Percentiles rank a stretch among this genome's conserved stretches.
Evolutionary conservation across 2,888 invertebrate genomes (phyloP).

Genomic region (Scrobipalpa costella): DNA sequence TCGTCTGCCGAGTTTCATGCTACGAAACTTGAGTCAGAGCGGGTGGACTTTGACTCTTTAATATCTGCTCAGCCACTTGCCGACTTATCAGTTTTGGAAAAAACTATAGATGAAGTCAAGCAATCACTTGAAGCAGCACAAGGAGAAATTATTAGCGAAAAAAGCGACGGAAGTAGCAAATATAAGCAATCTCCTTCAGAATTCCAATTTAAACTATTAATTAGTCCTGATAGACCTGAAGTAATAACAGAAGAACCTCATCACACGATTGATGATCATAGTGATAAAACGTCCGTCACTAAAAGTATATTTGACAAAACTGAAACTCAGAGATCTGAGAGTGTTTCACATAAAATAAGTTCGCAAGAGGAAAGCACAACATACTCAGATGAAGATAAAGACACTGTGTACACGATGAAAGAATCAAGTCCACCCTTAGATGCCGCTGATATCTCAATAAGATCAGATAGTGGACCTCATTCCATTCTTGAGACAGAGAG

Average conservation of each 20-base stretch:
- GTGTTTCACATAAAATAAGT: constrained; percentile 62
- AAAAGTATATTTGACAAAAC: constrained; percentile 50
- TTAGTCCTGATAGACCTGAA: constrained; percentile 79
- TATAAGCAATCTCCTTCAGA: constrained; percentile 88
- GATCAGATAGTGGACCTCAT: constrained; percentile 76
- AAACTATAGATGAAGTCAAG: constrained; percentile 86
- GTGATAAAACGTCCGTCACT: constrained; percentile 47
- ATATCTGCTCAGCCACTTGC: constrained; percentile 74
- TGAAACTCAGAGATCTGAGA: constrained; percentile 71
- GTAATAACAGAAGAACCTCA: constrained; percentile 82
- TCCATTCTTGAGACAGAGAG: constrained; percentile 77
- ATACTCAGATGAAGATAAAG: constrained; percentile 81
- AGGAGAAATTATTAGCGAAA: constrained; percentile 84
- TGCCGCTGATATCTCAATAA: constrained; percentile 63
- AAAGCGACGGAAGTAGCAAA: constrained; percentile 83
- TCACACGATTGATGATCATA: constrained; percentile 67
- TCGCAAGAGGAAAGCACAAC: constrained; percentile 66
- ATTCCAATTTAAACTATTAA: constrained; percentile 85
- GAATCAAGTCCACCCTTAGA: constrained; percentile 71
- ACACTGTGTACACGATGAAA: constrained; percentile 65
- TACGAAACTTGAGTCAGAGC: constrained; percentile 77
- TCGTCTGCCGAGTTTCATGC: constrained; percentile 83
- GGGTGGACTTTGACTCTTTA: constrained; percentile 74
- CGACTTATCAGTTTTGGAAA: constrained; percentile 82
- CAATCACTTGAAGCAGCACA: constrained; percentile 86